These are phyloP conservation scores for Hoplostethus mediterraneus DNA, from an alignment of 2,797 vertebrate species.

Conservation along the genomic window DNA sequence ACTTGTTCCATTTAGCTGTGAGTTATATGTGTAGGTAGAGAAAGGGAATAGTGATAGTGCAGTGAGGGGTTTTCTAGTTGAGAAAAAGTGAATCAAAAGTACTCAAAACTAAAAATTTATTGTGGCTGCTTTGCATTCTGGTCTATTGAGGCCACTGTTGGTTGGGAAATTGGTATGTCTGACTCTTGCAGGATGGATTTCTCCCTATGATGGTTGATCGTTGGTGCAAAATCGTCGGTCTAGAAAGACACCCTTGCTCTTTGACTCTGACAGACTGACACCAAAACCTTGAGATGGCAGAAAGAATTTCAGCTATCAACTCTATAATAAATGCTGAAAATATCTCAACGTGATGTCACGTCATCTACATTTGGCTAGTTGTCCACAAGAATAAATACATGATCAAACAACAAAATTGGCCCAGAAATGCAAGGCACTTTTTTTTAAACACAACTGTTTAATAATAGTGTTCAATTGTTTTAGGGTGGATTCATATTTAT, in stretches of 20 bases:
- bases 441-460: no score
- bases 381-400: background rate
- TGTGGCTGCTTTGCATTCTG: conserved; percentile 4
- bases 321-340: no score
- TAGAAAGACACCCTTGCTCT: no score
- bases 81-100: background rate
- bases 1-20: background rate
- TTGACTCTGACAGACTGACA: no score
- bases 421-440: background rate
- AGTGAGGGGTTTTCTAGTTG: background rate
- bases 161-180: conserved; percentile 13
- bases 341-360: background rate
- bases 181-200: background rate
- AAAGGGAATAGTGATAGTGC: background rate
- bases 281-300: no score
- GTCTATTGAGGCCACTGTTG: background rate
- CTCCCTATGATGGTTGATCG: no score
- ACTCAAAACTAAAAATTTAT: conserved; percentile 2
- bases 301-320: no score
- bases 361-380: background rate
- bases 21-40: background rate
- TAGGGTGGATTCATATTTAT: background rate
- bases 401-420: background rate
- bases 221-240: no score
- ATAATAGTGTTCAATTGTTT: background rate